Evolutionary conservation across 35 echinoderm and acorn worm genomes (phyloP).

Genomic region (Ptychodera flava): DNA sequence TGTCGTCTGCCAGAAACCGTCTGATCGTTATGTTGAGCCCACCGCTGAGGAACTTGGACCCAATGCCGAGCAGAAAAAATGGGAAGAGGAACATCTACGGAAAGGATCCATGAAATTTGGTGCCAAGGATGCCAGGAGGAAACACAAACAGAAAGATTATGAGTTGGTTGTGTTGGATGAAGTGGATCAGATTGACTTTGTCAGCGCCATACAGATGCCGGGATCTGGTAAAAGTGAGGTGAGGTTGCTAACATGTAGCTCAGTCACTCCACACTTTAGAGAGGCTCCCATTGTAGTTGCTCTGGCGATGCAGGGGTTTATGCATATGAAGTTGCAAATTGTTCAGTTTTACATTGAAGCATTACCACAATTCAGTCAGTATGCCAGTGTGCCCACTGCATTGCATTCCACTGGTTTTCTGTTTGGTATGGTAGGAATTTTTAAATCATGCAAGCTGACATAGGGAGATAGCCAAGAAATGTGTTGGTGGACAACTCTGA

Average conservation of each 20-base stretch:
- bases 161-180: constrained; percentile 79
- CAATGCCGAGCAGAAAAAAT: constrained; percentile 69
- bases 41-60: constrained; percentile 48
- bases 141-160: constrained; percentile 87
- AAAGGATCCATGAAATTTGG: constrained; percentile 76
- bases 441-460: no score
- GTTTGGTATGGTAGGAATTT: no score
- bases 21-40: constrained; percentile 83
- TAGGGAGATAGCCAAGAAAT: no score
- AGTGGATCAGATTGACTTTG: constrained; percentile 93
- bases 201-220: constrained; percentile 74
- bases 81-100: constrained; percentile 85
- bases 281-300: no score
- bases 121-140: constrained; percentile 78
- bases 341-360: no score
- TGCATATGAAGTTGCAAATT: no score
- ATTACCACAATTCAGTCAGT: no score
- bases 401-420: no score
- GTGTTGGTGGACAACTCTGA: no score
- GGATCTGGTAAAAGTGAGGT: constrained; percentile 10
- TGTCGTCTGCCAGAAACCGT: constrained; percentile 66
- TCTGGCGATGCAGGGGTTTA: no score
- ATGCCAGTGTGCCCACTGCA: no score
- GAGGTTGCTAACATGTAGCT: neutral
- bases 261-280: neutral